Base-by-base conservation (phyloP, 2,888 invertebrate genomes). In the Alitta virens region DNA sequence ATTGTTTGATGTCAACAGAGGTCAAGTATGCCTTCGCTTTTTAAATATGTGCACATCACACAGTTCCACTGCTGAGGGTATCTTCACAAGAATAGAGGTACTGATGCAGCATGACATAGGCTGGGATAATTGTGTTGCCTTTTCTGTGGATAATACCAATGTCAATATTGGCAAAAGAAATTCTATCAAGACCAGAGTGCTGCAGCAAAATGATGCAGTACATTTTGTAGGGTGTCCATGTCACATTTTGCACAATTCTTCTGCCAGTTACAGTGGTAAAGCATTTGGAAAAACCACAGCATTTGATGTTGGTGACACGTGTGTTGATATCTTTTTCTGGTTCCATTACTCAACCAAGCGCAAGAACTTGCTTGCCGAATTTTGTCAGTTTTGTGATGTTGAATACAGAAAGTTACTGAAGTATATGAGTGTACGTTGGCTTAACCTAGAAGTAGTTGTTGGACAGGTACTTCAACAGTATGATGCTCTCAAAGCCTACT, bases 1-100 rank as follows among this genome's bases (percentile, higher is more conserved):
- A 52, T 46, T 64, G 16, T 62, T 51, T 57, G 64, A 62, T 53
- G 60, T 64, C 12, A 62, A 62, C 50, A 49, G 50, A 33, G 33
- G 33, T 7, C 7, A 33, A 33, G 33, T 33, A 7, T 33, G 33
- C 12, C 33, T 33, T 5, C 33, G 33, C 33, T 33, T 33, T 12
- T 33, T 33, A 33, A 12, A 33, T 33, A 33, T 33, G 33, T 33
- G 33, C 33, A 33, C 33, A 12, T 33, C 33, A 33, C 5, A 33
- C 12, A 33, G 5, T 33, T 33, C 33, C 33, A 33, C 33, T 33
- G 33, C 33, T 7, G 12, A 33, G 12, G 33, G 12, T 7, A 33
- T 33, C 5, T 33, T 33, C 12, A 12, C 33, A 33, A 33, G 33
- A 12, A 33, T 33, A 33, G 7, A 33, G 12, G 33, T 33, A 33